Evolutionary conservation across 2,113 vertebrate genomes (phyloP).

Genomic region (Neomonachus schauinslandi): DNA sequence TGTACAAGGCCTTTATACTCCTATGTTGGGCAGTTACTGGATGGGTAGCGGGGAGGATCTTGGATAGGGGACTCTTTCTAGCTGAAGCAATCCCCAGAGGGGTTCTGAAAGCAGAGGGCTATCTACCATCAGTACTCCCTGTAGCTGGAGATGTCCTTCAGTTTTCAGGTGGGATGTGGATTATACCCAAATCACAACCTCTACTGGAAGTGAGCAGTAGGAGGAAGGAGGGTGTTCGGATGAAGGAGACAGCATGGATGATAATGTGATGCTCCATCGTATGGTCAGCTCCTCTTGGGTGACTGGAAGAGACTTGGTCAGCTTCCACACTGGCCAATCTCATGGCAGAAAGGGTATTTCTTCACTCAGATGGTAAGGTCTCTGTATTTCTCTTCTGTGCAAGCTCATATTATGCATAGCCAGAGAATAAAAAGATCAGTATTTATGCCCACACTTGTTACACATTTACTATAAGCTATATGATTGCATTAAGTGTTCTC

Average conservation of each 20-base stretch:
- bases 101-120: neutral
- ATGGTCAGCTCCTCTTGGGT: neutral
- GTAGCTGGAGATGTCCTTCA: neutral
- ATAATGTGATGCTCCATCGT: neutral
- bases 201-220: neutral
- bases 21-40: neutral
- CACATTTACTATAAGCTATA: slow-evolving; percentile 47
- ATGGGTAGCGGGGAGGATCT: neutral
- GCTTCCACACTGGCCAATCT: neutral
- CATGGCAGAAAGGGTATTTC: neutral
- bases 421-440: slow-evolving; percentile 8
- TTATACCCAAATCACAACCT: neutral
- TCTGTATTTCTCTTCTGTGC: slow-evolving; percentile 27
- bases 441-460: slow-evolving; percentile 54
- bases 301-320: neutral
- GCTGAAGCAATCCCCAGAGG: neutral
- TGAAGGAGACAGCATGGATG: neutral
- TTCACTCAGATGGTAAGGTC: neutral
- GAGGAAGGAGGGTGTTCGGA: neutral
- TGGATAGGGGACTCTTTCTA: neutral
- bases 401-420: neutral
- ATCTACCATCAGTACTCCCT: neutral
- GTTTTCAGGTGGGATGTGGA: neutral
- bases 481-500: slow-evolving; percentile 53
- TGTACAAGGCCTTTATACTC: neutral